A percentile compares a stretch with the other conserved stretches of the same genome.
Evolutionary conservation across 2,797 vertebrate species (phyloP).

Genomic region (Sebastes matsubarae): DNA sequence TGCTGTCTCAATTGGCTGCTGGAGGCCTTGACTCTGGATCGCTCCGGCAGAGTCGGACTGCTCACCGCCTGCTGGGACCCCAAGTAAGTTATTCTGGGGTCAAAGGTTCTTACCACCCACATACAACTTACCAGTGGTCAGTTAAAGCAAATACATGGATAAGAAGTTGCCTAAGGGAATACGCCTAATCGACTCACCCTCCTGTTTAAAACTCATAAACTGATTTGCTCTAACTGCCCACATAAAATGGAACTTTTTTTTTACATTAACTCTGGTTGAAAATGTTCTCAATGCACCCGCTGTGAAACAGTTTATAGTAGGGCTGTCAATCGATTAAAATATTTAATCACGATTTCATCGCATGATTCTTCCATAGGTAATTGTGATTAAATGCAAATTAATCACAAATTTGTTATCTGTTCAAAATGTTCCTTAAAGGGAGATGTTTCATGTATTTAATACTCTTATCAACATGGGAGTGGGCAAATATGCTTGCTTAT

Average conservation of each 20-base stretch:
- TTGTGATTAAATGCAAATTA: rapidly evolving
- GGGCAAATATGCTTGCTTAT: too few relatives aligned
- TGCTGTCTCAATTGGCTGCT: slow-evolving; percentile 85
- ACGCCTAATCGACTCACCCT: background rate
- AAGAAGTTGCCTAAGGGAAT: background rate
- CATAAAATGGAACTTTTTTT: background rate
- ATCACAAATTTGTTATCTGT: too few relatives aligned
- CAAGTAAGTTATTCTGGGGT: slow-evolving; percentile 62
- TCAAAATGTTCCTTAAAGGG: too few relatives aligned
- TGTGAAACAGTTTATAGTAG: background rate
- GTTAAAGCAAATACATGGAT: background rate
- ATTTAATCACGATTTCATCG: rapidly evolving
- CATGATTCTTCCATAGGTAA: rapidly evolving
- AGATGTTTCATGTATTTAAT: rapidly evolving
- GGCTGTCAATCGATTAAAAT: too few relatives aligned
- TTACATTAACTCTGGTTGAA: background rate
- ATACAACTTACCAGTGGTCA: background rate
- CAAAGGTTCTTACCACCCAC: slow-evolving; percentile 22
- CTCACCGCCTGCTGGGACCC: slow-evolving; percentile 80
- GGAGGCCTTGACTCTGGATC: slow-evolving; percentile 78
- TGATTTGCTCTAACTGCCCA: background rate
- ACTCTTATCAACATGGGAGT: too few relatives aligned
- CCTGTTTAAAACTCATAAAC: background rate
- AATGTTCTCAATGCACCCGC: background rate
- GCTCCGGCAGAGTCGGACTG: slow-evolving; percentile 55